Conservation (phyloP, 2,113 vertebrate species). For the Panthera uncia region DNA sequence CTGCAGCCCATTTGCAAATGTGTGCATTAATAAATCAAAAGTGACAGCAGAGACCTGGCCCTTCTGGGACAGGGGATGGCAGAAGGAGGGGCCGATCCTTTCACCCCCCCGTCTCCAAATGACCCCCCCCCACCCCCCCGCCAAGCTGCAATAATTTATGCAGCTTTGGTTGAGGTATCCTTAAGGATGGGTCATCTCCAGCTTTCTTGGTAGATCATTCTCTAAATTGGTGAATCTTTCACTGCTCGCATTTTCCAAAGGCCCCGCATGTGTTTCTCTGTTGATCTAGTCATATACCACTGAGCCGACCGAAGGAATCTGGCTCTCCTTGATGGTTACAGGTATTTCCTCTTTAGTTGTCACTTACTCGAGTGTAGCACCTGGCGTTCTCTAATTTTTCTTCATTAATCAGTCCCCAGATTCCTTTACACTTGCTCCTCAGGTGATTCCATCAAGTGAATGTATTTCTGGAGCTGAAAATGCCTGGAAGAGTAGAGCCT, state of each 20-base stretch:
- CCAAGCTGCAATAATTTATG: background rate
- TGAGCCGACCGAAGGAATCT: constrained; percentile 32
- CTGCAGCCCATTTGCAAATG: constrained; percentile 48
- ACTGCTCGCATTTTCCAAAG: background rate
- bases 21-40: constrained; percentile 45
- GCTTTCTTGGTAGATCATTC: background rate
- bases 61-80: background rate
- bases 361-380: constrained; percentile 52
- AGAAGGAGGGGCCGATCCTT: background rate
- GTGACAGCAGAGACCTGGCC: background rate
- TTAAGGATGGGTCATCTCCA: background rate
- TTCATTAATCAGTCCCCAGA: constrained; percentile 67
- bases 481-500: background rate
- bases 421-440: constrained; percentile 71
- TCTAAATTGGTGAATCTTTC: background rate
- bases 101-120: background rate
- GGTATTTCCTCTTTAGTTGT: constrained; percentile 47
- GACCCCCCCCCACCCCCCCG: too few species aligned
- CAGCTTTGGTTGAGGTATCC: background rate
- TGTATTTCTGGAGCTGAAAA: constrained; percentile 28
- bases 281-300: background rate
- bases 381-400: constrained; percentile 47
- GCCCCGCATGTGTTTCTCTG: background rate
- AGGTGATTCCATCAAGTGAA: background rate
- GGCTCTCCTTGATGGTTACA: constrained; percentile 38